Percentiles rank a stretch among this genome's conserved stretches.
Conservation (phyloP, 1,140 invertebrate species). For the Parasteatoda tepidariorum region DNA sequence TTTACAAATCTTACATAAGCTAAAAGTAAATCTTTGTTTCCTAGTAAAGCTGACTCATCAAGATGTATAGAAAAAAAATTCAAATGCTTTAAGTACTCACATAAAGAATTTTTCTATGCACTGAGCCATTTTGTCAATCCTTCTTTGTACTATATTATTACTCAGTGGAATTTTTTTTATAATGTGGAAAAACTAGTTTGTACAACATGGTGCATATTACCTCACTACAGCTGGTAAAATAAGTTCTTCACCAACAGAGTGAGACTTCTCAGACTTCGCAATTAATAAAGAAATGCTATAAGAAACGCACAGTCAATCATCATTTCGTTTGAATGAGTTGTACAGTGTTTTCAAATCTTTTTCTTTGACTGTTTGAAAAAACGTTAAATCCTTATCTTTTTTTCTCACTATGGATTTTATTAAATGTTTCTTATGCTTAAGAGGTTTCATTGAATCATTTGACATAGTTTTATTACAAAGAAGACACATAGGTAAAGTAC, state of each 20-base stretch:
- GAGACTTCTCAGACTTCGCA: conserved; percentile 54
- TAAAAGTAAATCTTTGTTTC: too few relatives aligned
- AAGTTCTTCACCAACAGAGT: conserved; percentile 58
- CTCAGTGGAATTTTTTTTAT: conserved; percentile 45
- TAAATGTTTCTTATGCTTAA: conserved; percentile 32
- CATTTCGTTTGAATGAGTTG: conserved; percentile 5
- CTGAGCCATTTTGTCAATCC: conserved; percentile 43
- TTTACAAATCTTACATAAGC: too few relatives aligned
- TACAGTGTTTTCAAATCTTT: neutral
- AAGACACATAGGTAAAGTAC: conserved; percentile 36
- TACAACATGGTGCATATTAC: conserved; percentile 27
- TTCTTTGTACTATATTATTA: conserved; percentile 40
- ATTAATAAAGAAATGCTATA: conserved; percentile 62
- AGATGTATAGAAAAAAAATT: too few relatives aligned
- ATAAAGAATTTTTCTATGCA: conserved; percentile 6
- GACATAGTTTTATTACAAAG: conserved; percentile 29
- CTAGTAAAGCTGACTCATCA: too few relatives aligned
- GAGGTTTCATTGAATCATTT: conserved; percentile 50
- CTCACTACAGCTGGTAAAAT: conserved; percentile 48
- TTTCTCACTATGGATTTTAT: conserved; percentile 25
- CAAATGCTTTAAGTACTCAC: too few relatives aligned
- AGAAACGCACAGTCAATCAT: conserved; percentile 39
- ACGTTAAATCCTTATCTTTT: conserved; percentile 18
- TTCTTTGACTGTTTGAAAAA: conserved; percentile 43
- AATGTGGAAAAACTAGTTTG: conserved; percentile 44